Evolutionary conservation across 2,113 vertebrate species (phyloP), one percentile per base, ranked within the genome.

Genomic region (Nymphicus hollandicus): DNA sequence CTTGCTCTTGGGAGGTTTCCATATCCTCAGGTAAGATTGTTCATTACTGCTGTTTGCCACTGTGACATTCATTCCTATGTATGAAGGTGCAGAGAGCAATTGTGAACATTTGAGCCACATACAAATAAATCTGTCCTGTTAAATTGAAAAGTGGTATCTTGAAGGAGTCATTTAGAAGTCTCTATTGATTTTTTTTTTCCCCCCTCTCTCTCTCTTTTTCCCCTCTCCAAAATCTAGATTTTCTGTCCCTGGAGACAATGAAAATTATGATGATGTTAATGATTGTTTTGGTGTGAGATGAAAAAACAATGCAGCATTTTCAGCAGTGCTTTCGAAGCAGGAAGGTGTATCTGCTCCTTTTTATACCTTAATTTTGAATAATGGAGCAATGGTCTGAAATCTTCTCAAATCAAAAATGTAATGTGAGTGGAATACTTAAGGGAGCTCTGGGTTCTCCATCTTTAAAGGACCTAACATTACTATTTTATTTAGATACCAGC

Each of bases 1-100:
- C 98, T 99, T 98, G 99, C 99, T 71, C 98, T 99, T 95, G 99
- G 99, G 97, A 99, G 99, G 98, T 99, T 99, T 98, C 99, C 99
- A 88, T 99, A 99, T 98, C 99, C 99, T 98, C 99, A 99, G 99
- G 99, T 99, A 98, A 99, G 99, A 98, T 96, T 89, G 94, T 98
- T 98, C 97, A 96, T 98, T 97, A 97, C 95, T 97, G 96, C 97
- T 93, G 96, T 88, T 98, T 98, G 98, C 98, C 98, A 97, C 98
- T 98, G 97, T 98, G 97, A 98, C 97, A 97, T 98, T 98, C 98
- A 98, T 98, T 98, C 98, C 98, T 98, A 98, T 98, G 98, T 98
- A 98, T 98, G 98, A 98, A 98, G 98, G 97, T 98, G 94, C 97
- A 97, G 97, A 93, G 97, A 98, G 97, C 97, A 96, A 96, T 95